Conservation (phyloP, 2,797 vertebrate genomes). For the Arctocebus calabarensis region DNA sequence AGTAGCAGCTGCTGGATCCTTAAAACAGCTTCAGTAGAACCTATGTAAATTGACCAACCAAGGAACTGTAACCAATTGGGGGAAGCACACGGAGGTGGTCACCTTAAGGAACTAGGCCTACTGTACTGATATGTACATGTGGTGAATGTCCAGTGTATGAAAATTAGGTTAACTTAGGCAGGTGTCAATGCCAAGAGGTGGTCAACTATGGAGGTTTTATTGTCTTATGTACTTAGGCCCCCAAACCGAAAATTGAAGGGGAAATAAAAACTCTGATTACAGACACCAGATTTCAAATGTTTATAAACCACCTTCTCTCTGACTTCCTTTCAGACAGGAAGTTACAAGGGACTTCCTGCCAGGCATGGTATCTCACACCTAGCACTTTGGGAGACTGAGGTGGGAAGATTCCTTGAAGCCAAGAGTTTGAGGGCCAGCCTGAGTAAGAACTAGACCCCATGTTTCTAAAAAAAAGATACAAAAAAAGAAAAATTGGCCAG, state of each 20-base stretch:
- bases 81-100: too few species aligned
- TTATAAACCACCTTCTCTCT: slow-evolving; percentile 1
- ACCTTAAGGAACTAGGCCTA: too few species aligned
- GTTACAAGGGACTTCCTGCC: slow-evolving; percentile 17
- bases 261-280: slow-evolving; percentile 44
- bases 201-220: too few species aligned
- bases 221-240: not conserved
- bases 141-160: too few species aligned
- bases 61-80: too few species aligned
- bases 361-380: not conserved
- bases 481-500: not conserved
- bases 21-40: not conserved
- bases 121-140: too few species aligned
- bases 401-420: not conserved
- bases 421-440: not conserved
- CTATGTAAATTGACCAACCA: too few species aligned
- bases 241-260: slow-evolving; percentile 38
- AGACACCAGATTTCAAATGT: slow-evolving; percentile 13
- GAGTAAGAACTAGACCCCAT: not conserved
- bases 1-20: slow-evolving; percentile 36
- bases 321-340: slow-evolving; percentile 23
- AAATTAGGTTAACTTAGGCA: too few species aligned
- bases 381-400: not conserved
- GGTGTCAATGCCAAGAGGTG: too few species aligned
- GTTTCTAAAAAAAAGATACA: not conserved